Conservation (phyloP, 2,113 vertebrate genomes). For the Ceyx cyanopectus region DNA sequence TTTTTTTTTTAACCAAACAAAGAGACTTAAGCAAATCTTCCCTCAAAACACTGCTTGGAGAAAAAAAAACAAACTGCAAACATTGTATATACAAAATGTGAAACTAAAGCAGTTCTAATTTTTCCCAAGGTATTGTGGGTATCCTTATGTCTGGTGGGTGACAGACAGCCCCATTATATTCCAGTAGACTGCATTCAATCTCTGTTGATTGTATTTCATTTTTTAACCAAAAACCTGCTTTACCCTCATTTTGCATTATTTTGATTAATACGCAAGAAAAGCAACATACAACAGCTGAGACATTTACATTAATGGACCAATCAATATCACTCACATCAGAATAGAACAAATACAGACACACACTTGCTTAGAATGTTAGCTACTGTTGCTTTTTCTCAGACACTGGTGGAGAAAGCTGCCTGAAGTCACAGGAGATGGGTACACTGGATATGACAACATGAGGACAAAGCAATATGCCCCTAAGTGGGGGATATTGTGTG, state of each 20-base stretch:
- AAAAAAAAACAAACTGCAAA: neutral
- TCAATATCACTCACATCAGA: neutral
- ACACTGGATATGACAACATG: accelerated
- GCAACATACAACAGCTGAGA: neutral
- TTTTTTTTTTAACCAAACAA: neutral
- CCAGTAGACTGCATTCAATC: neutral
- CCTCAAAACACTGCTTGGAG: neutral
- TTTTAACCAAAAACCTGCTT: neutral
- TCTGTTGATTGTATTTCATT: neutral
- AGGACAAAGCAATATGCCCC: neutral
- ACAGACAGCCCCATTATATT: neutral
- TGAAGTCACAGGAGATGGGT: accelerated
- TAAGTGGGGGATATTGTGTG: neutral
- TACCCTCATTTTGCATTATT: constrained; percentile 28
- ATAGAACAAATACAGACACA: neutral
- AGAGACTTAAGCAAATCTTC: constrained; percentile 6
- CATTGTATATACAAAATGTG: neutral
- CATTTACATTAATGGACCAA: constrained; percentile 19
- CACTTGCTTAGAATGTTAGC: neutral
- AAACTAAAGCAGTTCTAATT: neutral
- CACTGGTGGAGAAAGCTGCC: neutral
- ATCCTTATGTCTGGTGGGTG: neutral
- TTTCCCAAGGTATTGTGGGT: neutral
- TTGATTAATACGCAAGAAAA: constrained; percentile 48
- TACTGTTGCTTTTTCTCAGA: neutral